phyloP scores from a whole-genome alignment of 2,113 vertebrate genomes.

The Andinoacara biseriatus region DNA sequence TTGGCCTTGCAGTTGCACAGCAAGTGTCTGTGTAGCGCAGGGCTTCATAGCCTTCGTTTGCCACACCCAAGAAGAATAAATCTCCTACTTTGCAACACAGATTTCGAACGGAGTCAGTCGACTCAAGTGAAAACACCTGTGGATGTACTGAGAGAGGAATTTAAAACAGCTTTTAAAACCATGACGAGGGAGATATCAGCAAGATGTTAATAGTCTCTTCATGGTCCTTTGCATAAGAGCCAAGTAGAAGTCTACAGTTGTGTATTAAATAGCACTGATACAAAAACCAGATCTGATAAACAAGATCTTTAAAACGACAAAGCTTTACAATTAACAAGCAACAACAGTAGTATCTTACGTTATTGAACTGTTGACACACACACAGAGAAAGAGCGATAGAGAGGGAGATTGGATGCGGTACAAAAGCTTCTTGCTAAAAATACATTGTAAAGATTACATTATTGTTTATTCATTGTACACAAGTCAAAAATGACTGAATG shows the following conservation, averaged over 20 bases:
- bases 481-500: slow-evolving; percentile 9
- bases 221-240: not conserved
- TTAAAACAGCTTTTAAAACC: not conserved
- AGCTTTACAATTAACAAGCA: rapidly evolving
- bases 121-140: not conserved
- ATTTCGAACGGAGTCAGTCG: not conserved
- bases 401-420: not conserved
- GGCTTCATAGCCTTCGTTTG: too few species aligned
- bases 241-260: not conserved
- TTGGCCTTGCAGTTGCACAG: too few species aligned
- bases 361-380: not conserved
- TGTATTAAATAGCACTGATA: not conserved
- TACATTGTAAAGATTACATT: not conserved
- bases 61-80: too few species aligned
- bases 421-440: not conserved
- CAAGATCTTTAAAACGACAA: not conserved
- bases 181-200: not conserved
- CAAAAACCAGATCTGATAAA: not conserved
- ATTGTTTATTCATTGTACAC: slow-evolving; percentile 32
- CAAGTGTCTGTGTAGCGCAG: too few species aligned
- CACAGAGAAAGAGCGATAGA: not conserved
- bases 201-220: not conserved
- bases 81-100: too few species aligned
- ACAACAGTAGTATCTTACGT: not conserved
- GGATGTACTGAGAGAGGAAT: not conserved